Evolutionary conservation across 1,140 invertebrate genomes (phyloP), one percentile per base, ranked within the genome.

Genomic region (Choristoneura fumiferana): DNA sequence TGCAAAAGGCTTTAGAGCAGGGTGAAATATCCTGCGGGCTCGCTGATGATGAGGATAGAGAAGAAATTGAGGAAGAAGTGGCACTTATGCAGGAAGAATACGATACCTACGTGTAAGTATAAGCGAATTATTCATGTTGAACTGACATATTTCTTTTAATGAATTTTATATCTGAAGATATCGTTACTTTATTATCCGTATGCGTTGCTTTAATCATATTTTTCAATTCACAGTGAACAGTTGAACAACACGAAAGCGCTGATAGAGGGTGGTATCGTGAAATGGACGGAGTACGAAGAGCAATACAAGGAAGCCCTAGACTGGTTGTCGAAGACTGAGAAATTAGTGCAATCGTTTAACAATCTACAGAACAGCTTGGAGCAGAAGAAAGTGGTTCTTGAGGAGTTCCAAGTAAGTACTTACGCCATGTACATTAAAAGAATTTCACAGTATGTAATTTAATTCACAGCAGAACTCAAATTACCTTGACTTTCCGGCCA

Each of bases 231-330:
- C 67, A 93, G 92, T 18, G 94, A 96, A 65, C 92, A 93, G 22
- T 76, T 97, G 1, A 94, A 92, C 60, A 94, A 93, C 68, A 95
- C 95, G 0, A 97, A 98, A 89, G 92, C 92, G 61, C 90, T 96
- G 17, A 91, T 99, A 4, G 97, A 98, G 90, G 91, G 94, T 58
- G 96, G 95, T 62, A 96, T 98, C 75, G 96, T 97, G 0, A 97
- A 97, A 86, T 98, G 97, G 97, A 96, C 95, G 12, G 96, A 98
- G 86, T 98, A 98, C 77, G 96, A 98, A 88, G 96, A 98, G 80
- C 96, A 98, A 71, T 97, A 97, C 75, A 93, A 94, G 71, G 95
- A 97, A 89, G 96, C 96, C 45, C 90, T 94, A 54, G 94, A 96
- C 68, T 98, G 96, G 96, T 89, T 98, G 39, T 94, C 92, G 15